Evolutionary conservation across 53 echinoderm and acorn worm species (phyloP).

Genomic region (Holothuria leucospilota): DNA sequence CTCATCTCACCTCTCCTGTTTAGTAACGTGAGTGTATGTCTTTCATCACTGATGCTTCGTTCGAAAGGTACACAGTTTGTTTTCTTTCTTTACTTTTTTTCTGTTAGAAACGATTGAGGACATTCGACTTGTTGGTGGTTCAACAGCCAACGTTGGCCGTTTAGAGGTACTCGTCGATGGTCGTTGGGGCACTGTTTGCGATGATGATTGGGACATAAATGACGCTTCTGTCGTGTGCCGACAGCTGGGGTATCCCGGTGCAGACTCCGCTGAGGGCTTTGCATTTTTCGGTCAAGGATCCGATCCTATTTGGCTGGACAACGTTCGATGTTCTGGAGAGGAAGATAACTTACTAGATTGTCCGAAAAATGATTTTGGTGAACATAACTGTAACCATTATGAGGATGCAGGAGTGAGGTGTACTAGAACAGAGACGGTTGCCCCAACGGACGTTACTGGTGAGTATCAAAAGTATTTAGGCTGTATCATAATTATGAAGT

Average conservation of each 20-base stretch:
- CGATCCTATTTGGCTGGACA: conserved; percentile 61
- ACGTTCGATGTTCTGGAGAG: conserved; percentile 36
- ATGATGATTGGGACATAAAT: conserved; percentile 61
- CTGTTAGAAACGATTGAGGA: no score
- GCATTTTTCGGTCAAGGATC: conserved; percentile 55
- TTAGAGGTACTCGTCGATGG: background rate
- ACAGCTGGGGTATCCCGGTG: conserved; percentile 54
- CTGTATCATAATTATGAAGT: no score
- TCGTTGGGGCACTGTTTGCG: conserved; percentile 69
- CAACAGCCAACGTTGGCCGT: no score
- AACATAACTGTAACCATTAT: conserved; percentile 50
- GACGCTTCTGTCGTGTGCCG: conserved; percentile 70
- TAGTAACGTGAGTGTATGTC: no score
- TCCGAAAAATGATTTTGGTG: conserved; percentile 55
- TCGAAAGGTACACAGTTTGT: no score
- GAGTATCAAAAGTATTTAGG: no score
- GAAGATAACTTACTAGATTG: conserved; percentile 47
- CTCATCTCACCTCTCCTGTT: no score
- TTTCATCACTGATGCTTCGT: no score
- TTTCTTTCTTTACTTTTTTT: no score
- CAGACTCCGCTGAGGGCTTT: background rate
- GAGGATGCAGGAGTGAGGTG: conserved; percentile 60
- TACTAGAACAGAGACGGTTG: no score
- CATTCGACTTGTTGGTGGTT: no score
- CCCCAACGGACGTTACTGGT: no score